Evolutionary conservation across 2,113 vertebrate species (phyloP), one percentile per base, ranked within the genome.

Genomic region (Thomomys bottae): DNA sequence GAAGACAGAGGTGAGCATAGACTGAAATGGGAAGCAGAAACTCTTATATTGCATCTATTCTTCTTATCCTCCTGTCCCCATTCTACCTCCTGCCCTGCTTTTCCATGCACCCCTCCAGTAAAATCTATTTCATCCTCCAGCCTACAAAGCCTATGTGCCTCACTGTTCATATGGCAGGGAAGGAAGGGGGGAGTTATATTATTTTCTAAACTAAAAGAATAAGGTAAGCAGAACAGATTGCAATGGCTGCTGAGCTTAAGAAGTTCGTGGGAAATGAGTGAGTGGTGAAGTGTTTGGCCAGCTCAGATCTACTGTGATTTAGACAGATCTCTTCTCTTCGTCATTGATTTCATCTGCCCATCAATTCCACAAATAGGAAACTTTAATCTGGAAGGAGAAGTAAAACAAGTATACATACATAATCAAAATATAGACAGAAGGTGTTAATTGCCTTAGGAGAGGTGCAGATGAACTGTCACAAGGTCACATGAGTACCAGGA

Each of bases 381-480:
- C n/a, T 71, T 90, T 54, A 17, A 14, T 54, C 57, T 90, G 84
- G 40, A 85, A 81, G 15, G 30, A 78, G 63, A 93, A 68, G 75
- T 68, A 81, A 91, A 90, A 77, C 45, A 77, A 20, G 54, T 54
- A 54, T 83, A 54, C 49, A 68, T 45, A 30, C 8, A 34, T 72
- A 88, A 90, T 92, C 91, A 92, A 91, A 93, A 77, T 86, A 88
- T 91, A 91, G 77, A 72, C 80, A 92, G 76, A 94, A 94, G 77
- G 91, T 95, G 88, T 72, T 92, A 84, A 84, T 86, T 88, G 94
- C 76, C 73, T 94, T 84, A 77, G n/a, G 77, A 91, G 59, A 94
- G 73, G 81, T 82, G 84, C 59, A 79, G 87, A 94, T 78, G 83
- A 95, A 80, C 66, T 76, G 45, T 68, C 84, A 24, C 34, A 40